phyloP scores from a whole-genome alignment of 2,797 vertebrate species.

The Enteromius radiatus region DNA sequence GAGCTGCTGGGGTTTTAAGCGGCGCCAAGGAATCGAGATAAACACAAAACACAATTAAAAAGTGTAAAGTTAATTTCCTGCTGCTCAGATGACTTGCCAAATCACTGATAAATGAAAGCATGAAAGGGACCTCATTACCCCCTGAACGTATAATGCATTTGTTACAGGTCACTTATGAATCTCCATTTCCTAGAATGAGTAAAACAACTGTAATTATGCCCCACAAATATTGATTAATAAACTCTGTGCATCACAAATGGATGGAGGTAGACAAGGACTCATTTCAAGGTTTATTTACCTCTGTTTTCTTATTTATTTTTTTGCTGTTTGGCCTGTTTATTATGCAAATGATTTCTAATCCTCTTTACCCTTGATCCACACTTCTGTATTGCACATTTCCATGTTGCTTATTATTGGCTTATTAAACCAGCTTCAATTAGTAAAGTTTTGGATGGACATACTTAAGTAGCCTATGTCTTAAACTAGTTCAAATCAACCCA shows the following conservation, averaged over 20 bases:
- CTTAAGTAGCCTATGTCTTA: slow-evolving; percentile 41
- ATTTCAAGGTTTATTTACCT: slow-evolving; percentile 77
- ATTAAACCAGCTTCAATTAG: slow-evolving; percentile 63
- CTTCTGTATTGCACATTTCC: slow-evolving; percentile 56
- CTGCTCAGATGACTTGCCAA: slow-evolving; percentile 83
- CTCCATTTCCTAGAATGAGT: slow-evolving; percentile 87
- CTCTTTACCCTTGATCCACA: slow-evolving; percentile 69
- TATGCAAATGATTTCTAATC: slow-evolving; percentile 75
- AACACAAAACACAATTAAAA: slow-evolving; percentile 71
- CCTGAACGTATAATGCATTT: slow-evolving; percentile 81
- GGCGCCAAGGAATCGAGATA: slow-evolving; percentile 60
- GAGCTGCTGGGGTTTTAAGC: slow-evolving; percentile 57
- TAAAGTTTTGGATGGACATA: slow-evolving; percentile 35
- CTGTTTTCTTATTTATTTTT: slow-evolving; percentile 49
- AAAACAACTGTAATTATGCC: slow-evolving; percentile 89
- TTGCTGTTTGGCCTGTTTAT: slow-evolving; percentile 69
- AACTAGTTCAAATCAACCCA: slow-evolving; percentile 37
- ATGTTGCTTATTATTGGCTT: slow-evolving; percentile 60
- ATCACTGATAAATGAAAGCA: slow-evolving; percentile 88
- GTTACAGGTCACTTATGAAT: slow-evolving; percentile 93
- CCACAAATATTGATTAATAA: slow-evolving; percentile 96
- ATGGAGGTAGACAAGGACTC: slow-evolving; percentile 78
- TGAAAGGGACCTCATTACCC: slow-evolving; percentile 87
- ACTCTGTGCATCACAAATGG: slow-evolving; percentile 80
- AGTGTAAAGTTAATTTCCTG: slow-evolving; percentile 71